Evolutionary conservation across 2,797 vertebrate genomes (phyloP).

Genomic region (Bradypodion pumilum): DNA sequence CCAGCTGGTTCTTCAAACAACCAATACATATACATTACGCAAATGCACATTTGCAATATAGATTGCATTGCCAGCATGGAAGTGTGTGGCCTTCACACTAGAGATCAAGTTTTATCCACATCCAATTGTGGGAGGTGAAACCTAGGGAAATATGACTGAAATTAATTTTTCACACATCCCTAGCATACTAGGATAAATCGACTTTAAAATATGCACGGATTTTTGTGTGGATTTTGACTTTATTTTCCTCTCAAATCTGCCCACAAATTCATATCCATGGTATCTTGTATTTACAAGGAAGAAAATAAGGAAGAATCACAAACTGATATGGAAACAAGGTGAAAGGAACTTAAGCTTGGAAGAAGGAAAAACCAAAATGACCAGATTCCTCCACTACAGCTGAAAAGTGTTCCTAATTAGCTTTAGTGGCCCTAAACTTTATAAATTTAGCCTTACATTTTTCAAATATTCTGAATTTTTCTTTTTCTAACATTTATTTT

Average conservation of each 20-base stretch:
- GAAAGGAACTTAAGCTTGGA: not conserved
- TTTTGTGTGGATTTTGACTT: not conserved
- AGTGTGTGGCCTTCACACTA: no score
- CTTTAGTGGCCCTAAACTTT: not conserved
- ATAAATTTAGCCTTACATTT: conserved; percentile 24
- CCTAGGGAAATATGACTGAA: not conserved
- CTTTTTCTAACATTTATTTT: conserved; percentile 15
- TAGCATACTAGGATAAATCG: not conserved
- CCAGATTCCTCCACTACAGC: not conserved
- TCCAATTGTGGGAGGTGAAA: not conserved
- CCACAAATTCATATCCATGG: not conserved
- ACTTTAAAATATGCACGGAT: not conserved
- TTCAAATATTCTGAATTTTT: conserved; percentile 26
- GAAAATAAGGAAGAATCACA: not conserved
- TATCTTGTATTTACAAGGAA: not conserved
- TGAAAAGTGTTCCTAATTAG: not conserved
- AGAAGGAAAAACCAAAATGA: not conserved
- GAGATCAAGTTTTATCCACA: not conserved
- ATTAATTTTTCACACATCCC: not conserved
- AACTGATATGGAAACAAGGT: not conserved
- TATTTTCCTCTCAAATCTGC: not conserved
- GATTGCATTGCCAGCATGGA: no score
- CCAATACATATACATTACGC: no score
- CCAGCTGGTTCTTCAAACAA: not conserved
- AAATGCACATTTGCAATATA: no score